Evolutionary conservation across 1,140 invertebrate genomes (phyloP), one percentile per base, ranked within the genome.

Genomic region (Zophobas atratus): DNA sequence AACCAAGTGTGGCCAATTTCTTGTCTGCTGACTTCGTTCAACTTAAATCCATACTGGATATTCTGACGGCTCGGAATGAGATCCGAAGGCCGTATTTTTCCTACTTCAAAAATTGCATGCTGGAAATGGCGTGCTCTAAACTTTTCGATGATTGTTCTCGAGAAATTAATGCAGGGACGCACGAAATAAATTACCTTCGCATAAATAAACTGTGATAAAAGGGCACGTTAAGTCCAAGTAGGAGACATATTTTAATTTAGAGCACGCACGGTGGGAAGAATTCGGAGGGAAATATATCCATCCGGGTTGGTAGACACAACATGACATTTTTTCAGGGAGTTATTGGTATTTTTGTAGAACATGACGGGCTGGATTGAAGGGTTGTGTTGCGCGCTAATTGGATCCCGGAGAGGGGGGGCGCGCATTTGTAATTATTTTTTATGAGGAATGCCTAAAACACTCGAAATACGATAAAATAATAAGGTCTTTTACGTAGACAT

Each of bases 1-100:
- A 75, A 20, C 36, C 72, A 75, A 75, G 53, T 75, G 72, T 74
- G 71, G 70, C 48, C 32, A 32, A 48, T 71, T 71, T 48, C 67
- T 49, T 39, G 48, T 74, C 71, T 53, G 35, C n/a, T n/a, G 48
- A 53, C 46, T 39, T 56, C 2, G 6, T 20, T 48, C 49, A 60
- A 60, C 57, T 48, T 46, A 46, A 70, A 70, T 70, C 43, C 63
- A 70, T 70, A 70, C 43, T 35, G 67, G 2, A 71, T 51, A 34
- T 70, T 71, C 67, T 33, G 20, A 35, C 67, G 43, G n/a, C 36
- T 34, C 1, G 43, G 43, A 46, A 46, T 46, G 6, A 8, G 43
- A 46, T 46, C 43, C 3, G 43, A 46, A 46, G 3, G 3, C 6
- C 43, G 6, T 46, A 46, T 46, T 46, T 46, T 46, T 8, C 20